These are phyloP conservation scores for Synanthedon andrenaeformis DNA, from an alignment of 2,888 invertebrate genomes.

Conservation along the genomic window DNA sequence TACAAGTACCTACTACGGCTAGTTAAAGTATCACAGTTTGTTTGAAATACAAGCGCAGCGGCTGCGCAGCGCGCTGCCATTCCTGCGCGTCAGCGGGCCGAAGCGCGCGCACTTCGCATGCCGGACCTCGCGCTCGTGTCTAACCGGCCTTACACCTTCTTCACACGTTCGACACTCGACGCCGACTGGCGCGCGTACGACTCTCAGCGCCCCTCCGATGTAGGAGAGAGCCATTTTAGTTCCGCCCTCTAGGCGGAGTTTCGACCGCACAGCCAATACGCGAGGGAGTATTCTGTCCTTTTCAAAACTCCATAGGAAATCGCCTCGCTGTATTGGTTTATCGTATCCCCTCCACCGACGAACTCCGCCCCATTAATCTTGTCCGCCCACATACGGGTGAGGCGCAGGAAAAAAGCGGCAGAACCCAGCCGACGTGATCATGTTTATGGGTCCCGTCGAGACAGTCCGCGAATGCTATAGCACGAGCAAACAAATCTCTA, in stretches of 20 bases:
- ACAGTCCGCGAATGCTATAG: slow-evolving; percentile 57
- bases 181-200: slow-evolving; percentile 64
- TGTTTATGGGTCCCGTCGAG: slow-evolving; percentile 68
- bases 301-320: slow-evolving; percentile 31
- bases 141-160: slow-evolving; percentile 48
- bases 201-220: slow-evolving; percentile 62
- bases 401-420: slow-evolving; percentile 61
- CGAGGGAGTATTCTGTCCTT: slow-evolving; percentile 41
- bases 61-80: slow-evolving; percentile 59
- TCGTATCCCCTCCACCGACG: slow-evolving; percentile 31
- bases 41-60: slow-evolving; percentile 37
- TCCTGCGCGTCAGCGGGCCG: slow-evolving; percentile 55
- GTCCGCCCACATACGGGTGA: slow-evolving; percentile 43
- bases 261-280: slow-evolving; percentile 36
- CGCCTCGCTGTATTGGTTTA: slow-evolving; percentile 33
- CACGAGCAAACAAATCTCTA: slow-evolving; percentile 64
- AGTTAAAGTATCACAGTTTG: slow-evolving; percentile 59
- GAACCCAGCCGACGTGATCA: slow-evolving; percentile 56
- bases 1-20: slow-evolving; percentile 39
- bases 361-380: slow-evolving; percentile 24
- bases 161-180: slow-evolving; percentile 53
- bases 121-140: slow-evolving; percentile 33
- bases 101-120: slow-evolving; percentile 57
- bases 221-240: slow-evolving; percentile 51
- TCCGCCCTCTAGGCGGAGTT: slow-evolving; percentile 47